A percentile compares a stretch with the other conserved stretches of the same genome.
Evolutionary conservation across 2,797 vertebrate genomes (phyloP).

Genomic region (Xenops minutus): DNA sequence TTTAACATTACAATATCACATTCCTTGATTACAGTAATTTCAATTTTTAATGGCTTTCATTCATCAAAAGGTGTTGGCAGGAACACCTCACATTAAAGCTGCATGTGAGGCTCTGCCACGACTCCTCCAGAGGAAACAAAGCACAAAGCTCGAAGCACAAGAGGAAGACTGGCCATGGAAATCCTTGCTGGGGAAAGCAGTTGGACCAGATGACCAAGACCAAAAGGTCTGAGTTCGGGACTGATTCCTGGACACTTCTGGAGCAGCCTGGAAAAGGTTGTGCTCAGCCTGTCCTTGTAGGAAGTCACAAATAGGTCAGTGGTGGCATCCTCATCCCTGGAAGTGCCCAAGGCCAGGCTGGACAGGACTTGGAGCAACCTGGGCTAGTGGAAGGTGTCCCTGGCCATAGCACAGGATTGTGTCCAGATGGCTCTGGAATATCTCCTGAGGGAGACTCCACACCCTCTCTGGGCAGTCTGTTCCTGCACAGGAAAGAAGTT

Average conservation of each 20-base stretch:
- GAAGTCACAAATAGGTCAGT: not conserved
- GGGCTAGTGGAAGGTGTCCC: not conserved
- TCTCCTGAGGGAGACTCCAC: not conserved
- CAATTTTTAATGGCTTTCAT: constrained; percentile 30
- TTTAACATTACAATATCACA: constrained; percentile 34
- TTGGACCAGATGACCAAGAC: not conserved
- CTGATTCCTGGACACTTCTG: not conserved
- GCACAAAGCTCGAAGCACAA: not conserved
- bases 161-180: not conserved
- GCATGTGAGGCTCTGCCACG: not conserved
- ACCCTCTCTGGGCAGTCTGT: not conserved
- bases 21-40: constrained; percentile 47
- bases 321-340: not conserved
- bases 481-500: not conserved
- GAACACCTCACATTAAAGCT: not conserved
- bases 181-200: not conserved
- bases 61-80: constrained; percentile 49
- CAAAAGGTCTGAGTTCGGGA: not conserved
- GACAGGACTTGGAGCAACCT: not conserved
- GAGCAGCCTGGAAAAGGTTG: not conserved
- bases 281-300: not conserved
- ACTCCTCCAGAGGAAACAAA: not conserved
- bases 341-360: not conserved
- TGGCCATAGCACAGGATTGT: not conserved
- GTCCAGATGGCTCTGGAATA: not conserved